Conservation (phyloP, 2,888 invertebrate genomes). For the Lithophane leautieri region DNA sequence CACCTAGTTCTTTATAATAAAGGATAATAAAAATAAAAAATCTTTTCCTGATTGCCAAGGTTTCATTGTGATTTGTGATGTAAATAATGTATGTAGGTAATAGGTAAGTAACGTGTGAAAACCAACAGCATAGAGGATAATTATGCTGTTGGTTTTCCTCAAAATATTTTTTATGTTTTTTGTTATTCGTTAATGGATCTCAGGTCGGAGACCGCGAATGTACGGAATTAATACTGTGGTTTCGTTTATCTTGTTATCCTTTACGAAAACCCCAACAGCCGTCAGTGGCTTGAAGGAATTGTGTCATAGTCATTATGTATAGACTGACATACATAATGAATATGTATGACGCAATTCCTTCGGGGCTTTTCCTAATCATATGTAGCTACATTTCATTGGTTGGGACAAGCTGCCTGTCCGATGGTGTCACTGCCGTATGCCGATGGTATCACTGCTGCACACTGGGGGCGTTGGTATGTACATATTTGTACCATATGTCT, state of each 20-base stretch:
- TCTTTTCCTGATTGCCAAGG: conserved; percentile 28
- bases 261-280: neutral
- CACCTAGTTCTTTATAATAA: too few species aligned
- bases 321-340: neutral
- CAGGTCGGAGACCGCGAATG: too few species aligned
- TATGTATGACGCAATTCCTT: neutral
- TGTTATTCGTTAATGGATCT: neutral
- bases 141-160: neutral
- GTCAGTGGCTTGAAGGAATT: too few species aligned
- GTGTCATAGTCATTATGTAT: too few species aligned
- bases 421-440: conserved; percentile 3
- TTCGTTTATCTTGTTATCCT: neutral
- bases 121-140: too few species aligned
- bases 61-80: conserved; percentile 13
- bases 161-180: neutral
- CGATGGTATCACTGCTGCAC: conserved; percentile 2
- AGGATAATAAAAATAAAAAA: too few species aligned
- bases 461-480: too few species aligned
- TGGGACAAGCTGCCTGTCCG: neutral
- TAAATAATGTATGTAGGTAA: neutral
- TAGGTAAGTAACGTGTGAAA: neutral
- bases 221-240: neutral
- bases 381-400: too few species aligned
- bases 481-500: conserved; percentile 7
- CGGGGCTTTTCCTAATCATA: neutral